Evolutionary conservation across 2,888 invertebrate genomes (phyloP), one percentile per base, ranked within the genome.

Genomic region (Hartigia nigra): DNA sequence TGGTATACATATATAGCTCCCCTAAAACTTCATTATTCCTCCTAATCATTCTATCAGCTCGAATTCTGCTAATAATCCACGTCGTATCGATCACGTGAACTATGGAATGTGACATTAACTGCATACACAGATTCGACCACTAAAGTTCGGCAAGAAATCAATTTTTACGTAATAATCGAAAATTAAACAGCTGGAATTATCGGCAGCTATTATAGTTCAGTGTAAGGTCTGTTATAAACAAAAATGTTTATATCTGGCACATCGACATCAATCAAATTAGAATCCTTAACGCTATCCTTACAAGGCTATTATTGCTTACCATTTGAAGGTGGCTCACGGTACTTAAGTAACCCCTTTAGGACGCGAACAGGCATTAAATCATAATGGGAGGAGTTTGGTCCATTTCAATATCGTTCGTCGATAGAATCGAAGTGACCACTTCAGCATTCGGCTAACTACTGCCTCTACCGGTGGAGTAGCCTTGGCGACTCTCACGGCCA

Each of bases 291-390:
- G 69, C 76, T 76, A 80, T 76, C 76, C 77, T 77, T 69, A 77
- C 76, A 39, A 77, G 32, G 72, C 79, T 77, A 77, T 80, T 81
- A 80, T 80, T 81, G 78, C 69, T 75, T 78, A 76, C 76, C 79
- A 77, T 81, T 82, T 79, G 79, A 80, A 77, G 79, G 77, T 77
- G 76, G 80, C 76, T 80, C 75, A 69, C 37, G 77, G 78, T 79
- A 81, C 78, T 78, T 78, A 79, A 76, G 76, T 77, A 77, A 78
- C 77, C 75, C 80, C 76, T 81, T 80, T 77, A 74, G 79, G 76
- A 78, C 81, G 81, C 81, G 84, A 81, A 78, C 70, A 32, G 69
- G 77, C 80, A 76, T 82, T 83, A 81, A 83, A 84, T 84, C 81
- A 81, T 82, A 79, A 82, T 79, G 79, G 80, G 77, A 72, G 77